These are phyloP conservation scores for Mionectes olivaceus DNA, from an alignment of 2,797 vertebrate species.

Conservation along the genomic window DNA sequence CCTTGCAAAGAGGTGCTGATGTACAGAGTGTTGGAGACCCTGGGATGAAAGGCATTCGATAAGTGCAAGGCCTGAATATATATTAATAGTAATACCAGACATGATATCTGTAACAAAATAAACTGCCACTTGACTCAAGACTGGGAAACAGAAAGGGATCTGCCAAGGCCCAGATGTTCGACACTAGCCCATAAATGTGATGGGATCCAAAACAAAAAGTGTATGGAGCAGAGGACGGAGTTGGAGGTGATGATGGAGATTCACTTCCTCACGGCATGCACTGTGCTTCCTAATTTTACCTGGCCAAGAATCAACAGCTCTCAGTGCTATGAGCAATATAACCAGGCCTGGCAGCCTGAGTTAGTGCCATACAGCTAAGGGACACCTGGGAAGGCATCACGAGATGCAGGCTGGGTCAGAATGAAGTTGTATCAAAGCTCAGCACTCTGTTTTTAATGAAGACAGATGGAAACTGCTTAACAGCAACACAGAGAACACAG, in stretches of 20 bases:
- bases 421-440: not conserved
- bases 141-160: not conserved
- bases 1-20: not conserved
- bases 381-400: not conserved
- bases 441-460: not conserved
- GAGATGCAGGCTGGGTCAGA: not conserved
- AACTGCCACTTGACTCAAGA: constrained; percentile 17
- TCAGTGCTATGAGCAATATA: not conserved
- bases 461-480: not conserved
- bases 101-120: not conserved
- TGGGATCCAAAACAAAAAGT: not conserved
- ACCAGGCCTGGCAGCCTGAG: not conserved
- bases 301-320: not conserved
- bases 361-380: not conserved
- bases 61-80: not conserved
- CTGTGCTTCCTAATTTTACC: not conserved
- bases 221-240: not conserved
- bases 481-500: not conserved
- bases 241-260: not conserved
- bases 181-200: not conserved
- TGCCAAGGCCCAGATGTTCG: not conserved
- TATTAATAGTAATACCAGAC: not conserved
- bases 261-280: not conserved
- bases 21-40: not conserved
- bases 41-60: not conserved